phyloP scores from a whole-genome alignment of 2,888 invertebrate species.

The Thalpophila matura region DNA sequence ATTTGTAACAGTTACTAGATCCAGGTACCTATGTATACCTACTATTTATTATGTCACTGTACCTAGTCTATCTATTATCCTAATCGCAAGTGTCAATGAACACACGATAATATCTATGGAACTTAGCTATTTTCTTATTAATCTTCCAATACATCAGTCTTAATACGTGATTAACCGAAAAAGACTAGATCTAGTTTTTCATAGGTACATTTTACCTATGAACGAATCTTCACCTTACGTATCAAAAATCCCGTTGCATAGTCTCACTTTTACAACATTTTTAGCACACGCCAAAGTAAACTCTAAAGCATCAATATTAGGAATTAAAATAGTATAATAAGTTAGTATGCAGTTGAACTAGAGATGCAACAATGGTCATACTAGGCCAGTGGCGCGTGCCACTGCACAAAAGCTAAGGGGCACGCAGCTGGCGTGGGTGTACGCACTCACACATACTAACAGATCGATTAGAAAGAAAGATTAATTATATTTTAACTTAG shows the following conservation, averaged over 20 bases:
- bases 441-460: slow-evolving; percentile 64
- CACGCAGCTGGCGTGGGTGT: slow-evolving; percentile 86
- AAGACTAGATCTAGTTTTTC: too few relatives aligned
- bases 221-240: slow-evolving; percentile 15
- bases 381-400: slow-evolving; percentile 84
- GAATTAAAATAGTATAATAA: slow-evolving; percentile 27
- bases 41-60: too few relatives aligned
- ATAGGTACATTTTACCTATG: neutral
- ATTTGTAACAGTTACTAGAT: too few relatives aligned
- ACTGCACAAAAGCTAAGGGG: slow-evolving; percentile 78
- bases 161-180: too few relatives aligned
- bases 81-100: too few relatives aligned
- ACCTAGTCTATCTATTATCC: too few relatives aligned
- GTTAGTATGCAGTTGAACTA: slow-evolving; percentile 40
- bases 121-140: too few relatives aligned
- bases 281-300: neutral
- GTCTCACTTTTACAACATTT: neutral
- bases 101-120: too few relatives aligned
- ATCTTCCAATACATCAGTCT: too few relatives aligned
- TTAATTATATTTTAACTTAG: slow-evolving; percentile 40
- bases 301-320: slow-evolving; percentile 11
- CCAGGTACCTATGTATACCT: too few relatives aligned
- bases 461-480: slow-evolving; percentile 25
- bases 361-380: slow-evolving; percentile 69
- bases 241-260: slow-evolving; percentile 19